phyloP scores from a whole-genome alignment of 1,140 invertebrate species.

The Temnothorax nylanderi region DNA sequence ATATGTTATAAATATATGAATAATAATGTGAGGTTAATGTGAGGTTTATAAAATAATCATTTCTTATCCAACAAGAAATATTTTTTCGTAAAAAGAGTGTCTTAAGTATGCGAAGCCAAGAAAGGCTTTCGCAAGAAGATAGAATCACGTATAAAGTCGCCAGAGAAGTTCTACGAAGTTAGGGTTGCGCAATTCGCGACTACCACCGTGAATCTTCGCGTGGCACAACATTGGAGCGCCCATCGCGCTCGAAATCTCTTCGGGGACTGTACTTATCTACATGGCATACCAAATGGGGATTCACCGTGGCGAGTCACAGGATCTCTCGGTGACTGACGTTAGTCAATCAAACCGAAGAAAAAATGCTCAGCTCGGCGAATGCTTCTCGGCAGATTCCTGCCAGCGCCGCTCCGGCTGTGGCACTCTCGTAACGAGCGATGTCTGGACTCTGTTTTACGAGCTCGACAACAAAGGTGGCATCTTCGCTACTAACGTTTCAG shows the following conservation, averaged over 20 bases:
- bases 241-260: constrained; percentile 11
- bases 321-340: constrained; percentile 82
- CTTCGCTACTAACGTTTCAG: background rate
- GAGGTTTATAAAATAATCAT: background rate
- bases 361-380: constrained; percentile 83
- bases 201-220: constrained; percentile 6
- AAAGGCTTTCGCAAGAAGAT: background rate
- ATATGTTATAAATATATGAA: background rate
- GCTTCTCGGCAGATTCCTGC: constrained; percentile 76
- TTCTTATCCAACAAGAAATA: background rate
- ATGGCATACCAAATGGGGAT: constrained; percentile 84
- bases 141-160: background rate
- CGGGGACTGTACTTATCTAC: constrained; percentile 83
- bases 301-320: constrained; percentile 77
- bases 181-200: constrained; percentile 61
- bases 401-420: constrained; percentile 67
- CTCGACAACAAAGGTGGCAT: constrained; percentile 30
- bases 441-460: constrained; percentile 46
- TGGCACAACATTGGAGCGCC: constrained; percentile 21
- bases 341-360: constrained; percentile 84
- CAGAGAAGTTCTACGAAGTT: constrained; percentile 56
- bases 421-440: constrained; percentile 62
- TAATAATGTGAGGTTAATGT: background rate
- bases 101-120: background rate
- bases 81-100: background rate